phyloP scores from a whole-genome alignment of 1,140 invertebrate species.

The Psilanteris sp. region DNA sequence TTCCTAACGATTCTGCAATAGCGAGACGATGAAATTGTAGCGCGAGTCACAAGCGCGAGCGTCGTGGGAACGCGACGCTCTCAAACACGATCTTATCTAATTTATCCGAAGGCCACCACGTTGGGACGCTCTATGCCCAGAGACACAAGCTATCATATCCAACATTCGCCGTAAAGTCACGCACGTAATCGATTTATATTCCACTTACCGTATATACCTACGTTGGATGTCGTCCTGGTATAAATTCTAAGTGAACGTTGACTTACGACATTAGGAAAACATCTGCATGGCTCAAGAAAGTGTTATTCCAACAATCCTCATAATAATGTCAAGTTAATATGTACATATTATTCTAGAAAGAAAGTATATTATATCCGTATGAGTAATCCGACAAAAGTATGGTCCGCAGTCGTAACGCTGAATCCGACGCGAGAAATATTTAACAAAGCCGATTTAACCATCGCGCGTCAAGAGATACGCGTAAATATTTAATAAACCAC shows the following conservation, averaged over 20 bases:
- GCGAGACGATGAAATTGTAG: conserved; percentile 53
- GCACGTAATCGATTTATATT: conserved; percentile 69
- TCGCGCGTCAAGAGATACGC: conserved; percentile 11
- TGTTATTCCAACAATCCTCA: conserved; percentile 28
- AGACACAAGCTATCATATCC: conserved; percentile 66
- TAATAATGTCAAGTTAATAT: conserved; percentile 28
- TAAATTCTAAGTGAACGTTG: conserved; percentile 50
- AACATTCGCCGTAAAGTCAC: conserved; percentile 59
- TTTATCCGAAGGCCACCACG: conserved; percentile 69
- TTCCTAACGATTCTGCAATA: conserved; percentile 45
- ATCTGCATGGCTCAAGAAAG: conserved; percentile 16
- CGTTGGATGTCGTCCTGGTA: conserved; percentile 46
- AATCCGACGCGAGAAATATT: too few relatives aligned
- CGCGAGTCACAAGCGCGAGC: conserved; percentile 62
- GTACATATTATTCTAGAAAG: conserved; percentile 11
- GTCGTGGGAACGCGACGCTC: conserved; percentile 78
- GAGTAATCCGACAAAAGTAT: too few relatives aligned
- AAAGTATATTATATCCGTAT: conserved; percentile 24
- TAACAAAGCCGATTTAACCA: too few relatives aligned
- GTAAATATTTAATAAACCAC: too few relatives aligned
- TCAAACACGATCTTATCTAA: conserved; percentile 71
- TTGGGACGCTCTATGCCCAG: conserved; percentile 56
- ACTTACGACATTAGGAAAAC: conserved; percentile 46
- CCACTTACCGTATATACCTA: conserved; percentile 60
- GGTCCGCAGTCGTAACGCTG: too few relatives aligned